Evolutionary conservation across 2,797 vertebrate species (phyloP), one percentile per base, ranked within the genome.

Genomic region (Dallia pectoralis): DNA sequence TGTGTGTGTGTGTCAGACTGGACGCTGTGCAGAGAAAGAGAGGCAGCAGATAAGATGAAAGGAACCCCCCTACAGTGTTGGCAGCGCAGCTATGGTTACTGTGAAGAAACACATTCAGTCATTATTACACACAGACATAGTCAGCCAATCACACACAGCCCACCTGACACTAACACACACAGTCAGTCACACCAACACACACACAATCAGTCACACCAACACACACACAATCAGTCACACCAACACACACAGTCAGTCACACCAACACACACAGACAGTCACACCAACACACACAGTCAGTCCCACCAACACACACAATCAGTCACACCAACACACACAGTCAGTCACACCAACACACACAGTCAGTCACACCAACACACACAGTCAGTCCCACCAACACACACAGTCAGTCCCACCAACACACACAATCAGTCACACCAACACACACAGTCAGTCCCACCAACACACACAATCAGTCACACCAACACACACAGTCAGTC

Each of bases 41-140:
- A 30, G 59, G 27, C 12, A 63, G 29, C 11, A 47, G 64, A 33
- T 81, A 79, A 74, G 85, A 91, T 88, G 78, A 87, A 90, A 90
- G 84, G 49, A 83, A 15, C 4, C 44, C 25, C 18, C 67, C 82
- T 69, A 75, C 78, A 72, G 74, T 56, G 68, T 30, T 65, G 63
- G 78, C 71, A 78, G 48, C 67, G 11, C 71, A 78, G 78, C 80
- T 75, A 77, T 77, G 74, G 73, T 84, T 73, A 76, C 47, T 65
- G 51, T 36, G 63, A 61, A 69, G 75, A 56, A 72, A 68, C 29
- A 76, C 76, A 77, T 53, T 64, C 71, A 56, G 73, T 71, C 74
- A 75, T 62, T 69, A 27, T 44, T n/a, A 53, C 61, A 67, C 32
- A 69, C 53, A 33, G 56, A 71, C 76, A 74, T 81, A 77, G 74